phyloP scores from a whole-genome alignment of 2,797 vertebrate species.

The Mareca penelope region DNA sequence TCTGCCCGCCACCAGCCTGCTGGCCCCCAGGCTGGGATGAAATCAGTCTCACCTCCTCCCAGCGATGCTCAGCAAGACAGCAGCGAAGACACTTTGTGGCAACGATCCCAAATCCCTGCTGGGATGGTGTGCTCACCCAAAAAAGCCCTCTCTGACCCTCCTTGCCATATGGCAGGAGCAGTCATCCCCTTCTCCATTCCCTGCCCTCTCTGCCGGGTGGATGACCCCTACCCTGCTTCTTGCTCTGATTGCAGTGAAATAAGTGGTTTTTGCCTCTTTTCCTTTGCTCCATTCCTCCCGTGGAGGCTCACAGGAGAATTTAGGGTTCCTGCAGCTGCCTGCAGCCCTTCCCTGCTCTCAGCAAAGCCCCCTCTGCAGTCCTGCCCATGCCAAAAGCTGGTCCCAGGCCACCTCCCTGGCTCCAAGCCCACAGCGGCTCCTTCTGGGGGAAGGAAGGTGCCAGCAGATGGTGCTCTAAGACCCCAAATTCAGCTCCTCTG shows the following conservation, averaged over 20 bases:
- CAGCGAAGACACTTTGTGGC: background rate
- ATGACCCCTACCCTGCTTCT: background rate
- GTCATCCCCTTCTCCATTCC: background rate
- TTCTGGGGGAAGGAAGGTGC: background rate
- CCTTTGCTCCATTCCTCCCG: background rate
- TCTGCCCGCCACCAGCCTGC: background rate
- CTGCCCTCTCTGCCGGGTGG: background rate
- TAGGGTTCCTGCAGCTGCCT: background rate
- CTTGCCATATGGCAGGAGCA: rapidly evolving
- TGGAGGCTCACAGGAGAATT: background rate
- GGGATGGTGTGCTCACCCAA: background rate
- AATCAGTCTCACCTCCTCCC: background rate
- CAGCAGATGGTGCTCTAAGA: slow-evolving; percentile 68
- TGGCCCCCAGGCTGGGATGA: background rate
- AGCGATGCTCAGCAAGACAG: background rate
- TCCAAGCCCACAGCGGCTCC: rapidly evolving
- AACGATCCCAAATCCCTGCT: background rate
- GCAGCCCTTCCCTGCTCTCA: background rate
- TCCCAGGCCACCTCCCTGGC: background rate
- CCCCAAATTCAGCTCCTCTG: background rate
- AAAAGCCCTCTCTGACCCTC: background rate
- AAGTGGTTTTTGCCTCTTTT: background rate
- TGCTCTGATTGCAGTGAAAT: rapidly evolving
- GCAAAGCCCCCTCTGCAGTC: background rate
- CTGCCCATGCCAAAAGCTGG: background rate